Evolutionary conservation across 37 sponge, comb jelly and placozoan genomes (phyloP), one percentile per base, ranked within the genome.

Genomic region (Hexactinellida sp.): DNA sequence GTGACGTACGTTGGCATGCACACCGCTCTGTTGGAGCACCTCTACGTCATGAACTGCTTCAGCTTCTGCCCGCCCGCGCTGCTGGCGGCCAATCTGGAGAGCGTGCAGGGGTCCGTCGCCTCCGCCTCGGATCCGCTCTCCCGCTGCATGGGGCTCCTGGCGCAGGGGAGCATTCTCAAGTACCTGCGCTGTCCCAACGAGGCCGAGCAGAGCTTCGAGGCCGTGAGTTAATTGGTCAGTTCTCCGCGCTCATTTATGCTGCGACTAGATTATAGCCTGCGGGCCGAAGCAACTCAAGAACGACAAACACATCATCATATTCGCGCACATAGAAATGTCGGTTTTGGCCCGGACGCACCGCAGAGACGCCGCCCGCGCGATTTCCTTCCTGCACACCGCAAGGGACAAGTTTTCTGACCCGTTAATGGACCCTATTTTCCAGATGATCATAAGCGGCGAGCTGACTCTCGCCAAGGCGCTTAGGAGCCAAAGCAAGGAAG

Each of bases 261-360:
- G 21, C 28, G 3, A 25, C 34, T 63, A 63, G 76, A 63, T 63
- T 63, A 3, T 63, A n/a, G 13, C 19, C 76, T 10, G 19, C 34
- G 30, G 30, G 3, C 32, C 34, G 3, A 63, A 63, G 34, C 19
- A 7, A 3, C 76, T 94, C 52, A 91, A 87, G 63, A 38, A 94
- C 5, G 95, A 94, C 52, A 91, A 92, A 47, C 93, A 94, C 91
- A 92, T 94, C 36, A 23, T 91, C 0, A 85, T 91, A 38, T 94
- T 89, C 51, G 89, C 93, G 19, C 38, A 90, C 85, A 92, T 92
- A 37, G 95, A 94, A 55, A 1, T 94, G 37, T 93, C 90, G 35
- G 84, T 88, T n/a, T 63, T 63, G 34, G 76, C 76, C 5, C 76
- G 76, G 13, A 25, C 5, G 3, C 76, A 63, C 76, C 76, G 76